Base-by-base conservation (phyloP, 2,113 vertebrate genomes). In the Percina caprodes region DNA sequence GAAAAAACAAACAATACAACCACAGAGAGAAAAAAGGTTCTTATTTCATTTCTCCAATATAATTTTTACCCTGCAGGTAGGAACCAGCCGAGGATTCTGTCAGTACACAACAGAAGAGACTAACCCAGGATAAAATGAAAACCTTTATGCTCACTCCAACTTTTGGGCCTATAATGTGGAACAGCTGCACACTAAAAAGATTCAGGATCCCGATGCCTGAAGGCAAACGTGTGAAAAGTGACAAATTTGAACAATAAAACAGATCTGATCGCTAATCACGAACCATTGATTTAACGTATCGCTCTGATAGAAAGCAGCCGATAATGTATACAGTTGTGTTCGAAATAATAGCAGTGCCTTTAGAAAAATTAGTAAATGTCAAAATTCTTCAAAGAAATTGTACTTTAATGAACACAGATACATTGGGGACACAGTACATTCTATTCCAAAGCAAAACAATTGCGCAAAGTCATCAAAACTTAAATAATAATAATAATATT, bases 11-110 rank as follows among this genome's bases (percentile, higher is more conserved):
- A 39, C 3, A 67, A 74, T 16, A 48, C 46, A 77, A 10, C 42
- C 30, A 23, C 5, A 58, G 16, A 68, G 15, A 82, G 48, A 30
- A 77, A 82, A 51, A 72, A 49, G 14, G 14, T 52, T 80, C 23
- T 66, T 33, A 73, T 78, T 59, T 65, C 11, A 18, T 70, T 60
- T 74, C 51, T 80, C 45, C 74, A 77, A 77, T 81, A 83, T 77
- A 10, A 79, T 54, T 74, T 79, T 69, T 77, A 74, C 66, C 83
- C 88, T 75, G 78, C 88, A 92, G 89, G 88, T 87, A 83, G 51
- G 79, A 82, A 61, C 67, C 33, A 72, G 51, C 49, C 6, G 35
- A 75, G 80, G 58, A 69, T 80, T 84, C 63, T 6, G 82, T 75
- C 63, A 52, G 56, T 30, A 59, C 52, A 72, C 54, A 72, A 59